A percentile compares a stretch with the other conserved stretches of the same genome.
Conservation (phyloP, 2,113 vertebrate species). For the Brienomyrus longianalis region DNA sequence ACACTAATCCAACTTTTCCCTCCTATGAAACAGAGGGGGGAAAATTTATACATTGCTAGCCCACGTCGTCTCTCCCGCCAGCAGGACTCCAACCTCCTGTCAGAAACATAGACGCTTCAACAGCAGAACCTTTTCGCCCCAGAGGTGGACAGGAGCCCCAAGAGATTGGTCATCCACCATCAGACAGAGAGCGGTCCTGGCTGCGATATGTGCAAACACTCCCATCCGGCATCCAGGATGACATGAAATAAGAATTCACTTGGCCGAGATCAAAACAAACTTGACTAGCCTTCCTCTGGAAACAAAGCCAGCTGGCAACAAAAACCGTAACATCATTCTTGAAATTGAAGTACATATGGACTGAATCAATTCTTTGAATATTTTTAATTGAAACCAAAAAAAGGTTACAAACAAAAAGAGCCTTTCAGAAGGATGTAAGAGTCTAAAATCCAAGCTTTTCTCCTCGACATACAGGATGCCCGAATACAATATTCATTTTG, state of each 20-base stretch:
- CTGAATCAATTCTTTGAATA: not conserved
- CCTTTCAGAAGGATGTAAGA: constrained; percentile 31
- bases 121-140: not conserved
- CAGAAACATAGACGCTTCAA: not conserved
- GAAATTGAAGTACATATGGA: constrained; percentile 17
- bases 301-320: constrained; percentile 11
- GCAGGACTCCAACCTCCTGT: not conserved
- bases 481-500: constrained; percentile 99
- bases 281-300: not conserved
- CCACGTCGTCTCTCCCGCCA: not conserved
- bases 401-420: constrained; percentile 44
- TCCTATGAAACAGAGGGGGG: not conserved
- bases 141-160: not conserved
- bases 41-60: not conserved
- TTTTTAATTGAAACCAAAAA: constrained; percentile 38
- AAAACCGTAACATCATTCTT: constrained; percentile 13
- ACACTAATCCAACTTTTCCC: not conserved
- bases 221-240: not conserved
- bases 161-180: not conserved
- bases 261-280: not conserved
- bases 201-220: not conserved
- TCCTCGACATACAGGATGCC: constrained; percentile 58
- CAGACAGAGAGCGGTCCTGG: not conserved
- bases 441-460: constrained; percentile 56
- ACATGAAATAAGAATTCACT: not conserved